phyloP scores from a whole-genome alignment of 2,888 invertebrate genomes.

The Ornithoptera priamus region DNA sequence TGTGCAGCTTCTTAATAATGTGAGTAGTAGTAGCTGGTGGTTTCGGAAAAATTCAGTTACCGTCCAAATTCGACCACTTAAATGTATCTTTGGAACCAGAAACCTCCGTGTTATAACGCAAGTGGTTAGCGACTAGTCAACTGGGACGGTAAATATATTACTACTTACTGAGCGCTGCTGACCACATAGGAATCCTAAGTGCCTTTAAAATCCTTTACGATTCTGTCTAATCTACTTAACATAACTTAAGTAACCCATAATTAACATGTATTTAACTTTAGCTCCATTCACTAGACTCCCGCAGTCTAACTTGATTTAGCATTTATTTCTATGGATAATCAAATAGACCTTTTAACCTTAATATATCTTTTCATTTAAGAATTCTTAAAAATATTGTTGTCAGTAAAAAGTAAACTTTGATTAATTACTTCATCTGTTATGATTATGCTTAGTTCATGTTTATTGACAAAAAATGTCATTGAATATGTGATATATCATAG shows the following conservation, averaged over 20 bases:
- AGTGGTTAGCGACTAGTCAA: no score
- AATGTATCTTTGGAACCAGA: no score
- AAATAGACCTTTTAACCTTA: not conserved
- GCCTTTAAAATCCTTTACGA: constrained; percentile 3
- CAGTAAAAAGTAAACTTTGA: not conserved
- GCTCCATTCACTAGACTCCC: not conserved
- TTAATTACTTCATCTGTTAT: no score
- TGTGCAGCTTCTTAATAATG: no score
- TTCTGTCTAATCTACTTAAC: not conserved
- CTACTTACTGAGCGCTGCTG: constrained; percentile 9
- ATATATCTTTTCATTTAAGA: not conserved
- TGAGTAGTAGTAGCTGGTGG: no score
- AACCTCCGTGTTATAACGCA: no score
- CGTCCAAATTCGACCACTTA: no score
- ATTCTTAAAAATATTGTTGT: not conserved
- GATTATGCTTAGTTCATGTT: no score
- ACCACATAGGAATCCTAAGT: constrained; percentile 6
- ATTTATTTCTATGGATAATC: not conserved
- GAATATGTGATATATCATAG: not conserved
- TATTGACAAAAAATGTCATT: not conserved
- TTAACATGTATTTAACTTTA: not conserved
- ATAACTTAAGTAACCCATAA: not conserved
- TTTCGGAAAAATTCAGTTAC: no score
- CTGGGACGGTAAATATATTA: constrained; percentile 3
- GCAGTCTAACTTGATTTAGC: not conserved